Conservation (phyloP, 2,888 invertebrate genomes). For the Nezara viridula region DNA sequence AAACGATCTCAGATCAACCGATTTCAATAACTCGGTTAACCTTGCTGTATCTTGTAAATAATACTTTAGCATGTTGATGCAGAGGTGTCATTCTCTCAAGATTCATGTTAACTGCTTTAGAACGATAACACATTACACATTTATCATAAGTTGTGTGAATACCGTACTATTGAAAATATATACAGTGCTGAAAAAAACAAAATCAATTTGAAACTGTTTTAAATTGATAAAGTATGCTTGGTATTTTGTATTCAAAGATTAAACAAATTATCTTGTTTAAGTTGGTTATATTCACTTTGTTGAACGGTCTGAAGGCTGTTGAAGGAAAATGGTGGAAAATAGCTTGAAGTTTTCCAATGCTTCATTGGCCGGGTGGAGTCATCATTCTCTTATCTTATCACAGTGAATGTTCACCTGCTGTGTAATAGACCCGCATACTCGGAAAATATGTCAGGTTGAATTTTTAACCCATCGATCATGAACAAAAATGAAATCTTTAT, state of each 20-base stretch:
- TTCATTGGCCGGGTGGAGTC: background rate
- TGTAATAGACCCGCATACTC: background rate
- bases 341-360: constrained; percentile 15
- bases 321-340: background rate
- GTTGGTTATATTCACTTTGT: background rate
- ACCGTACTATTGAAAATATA: too few relatives aligned
- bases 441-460: background rate
- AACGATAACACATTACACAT: too few relatives aligned
- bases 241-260: background rate
- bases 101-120: too few relatives aligned
- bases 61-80: too few relatives aligned
- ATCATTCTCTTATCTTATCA: constrained; percentile 33
- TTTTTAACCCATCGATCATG: background rate
- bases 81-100: too few relatives aligned
- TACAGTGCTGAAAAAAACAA: too few relatives aligned
- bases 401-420: background rate
- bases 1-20: too few relatives aligned
- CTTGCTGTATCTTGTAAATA: too few relatives aligned
- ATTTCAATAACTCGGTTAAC: too few relatives aligned
- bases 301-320: background rate
- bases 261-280: background rate
- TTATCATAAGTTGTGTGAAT: too few relatives aligned
- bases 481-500: background rate
- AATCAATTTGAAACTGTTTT: too few relatives aligned
- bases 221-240: background rate